A percentile compares a stretch with the other conserved stretches of the same genome.
Conservation (phyloP, 2,113 vertebrate species). For the Urocolius indicus region DNA sequence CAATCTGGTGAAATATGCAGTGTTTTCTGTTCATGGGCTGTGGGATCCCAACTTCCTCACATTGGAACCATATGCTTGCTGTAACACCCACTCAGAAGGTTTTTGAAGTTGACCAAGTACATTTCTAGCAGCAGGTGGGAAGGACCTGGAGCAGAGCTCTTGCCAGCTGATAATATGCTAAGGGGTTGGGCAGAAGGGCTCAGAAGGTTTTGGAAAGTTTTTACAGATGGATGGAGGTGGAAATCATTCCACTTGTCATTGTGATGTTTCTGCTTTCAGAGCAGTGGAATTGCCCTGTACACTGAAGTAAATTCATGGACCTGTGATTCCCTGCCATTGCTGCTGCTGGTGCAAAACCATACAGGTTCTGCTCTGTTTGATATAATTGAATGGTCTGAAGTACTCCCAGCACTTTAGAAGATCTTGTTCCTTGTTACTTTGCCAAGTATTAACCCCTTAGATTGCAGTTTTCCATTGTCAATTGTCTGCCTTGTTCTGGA, state of each 20-base stretch:
- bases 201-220: not conserved
- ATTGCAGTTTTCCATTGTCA: not conserved
- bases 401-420: not conserved
- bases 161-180: not conserved
- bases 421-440: not conserved
- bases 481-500: not conserved
- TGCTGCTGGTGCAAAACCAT: not conserved
- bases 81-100: not conserved
- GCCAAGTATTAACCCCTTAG: not conserved
- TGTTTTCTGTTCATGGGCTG: not conserved
- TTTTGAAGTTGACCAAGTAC: not conserved
- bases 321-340: not conserved
- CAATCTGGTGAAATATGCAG: conserved; percentile 7
- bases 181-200: not conserved
- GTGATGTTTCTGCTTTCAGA: not conserved
- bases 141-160: conserved; percentile 1
- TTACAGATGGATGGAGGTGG: not conserved
- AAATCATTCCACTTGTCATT: not conserved
- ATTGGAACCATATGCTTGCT: conserved; percentile 14
- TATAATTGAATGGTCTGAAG: not conserved
- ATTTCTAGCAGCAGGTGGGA: not conserved
- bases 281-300: not conserved
- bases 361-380: not conserved
- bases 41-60: not conserved
- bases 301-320: not conserved